phyloP scores from a whole-genome alignment of 2,797 vertebrate species.

The Acipenser transmontanus region DNA sequence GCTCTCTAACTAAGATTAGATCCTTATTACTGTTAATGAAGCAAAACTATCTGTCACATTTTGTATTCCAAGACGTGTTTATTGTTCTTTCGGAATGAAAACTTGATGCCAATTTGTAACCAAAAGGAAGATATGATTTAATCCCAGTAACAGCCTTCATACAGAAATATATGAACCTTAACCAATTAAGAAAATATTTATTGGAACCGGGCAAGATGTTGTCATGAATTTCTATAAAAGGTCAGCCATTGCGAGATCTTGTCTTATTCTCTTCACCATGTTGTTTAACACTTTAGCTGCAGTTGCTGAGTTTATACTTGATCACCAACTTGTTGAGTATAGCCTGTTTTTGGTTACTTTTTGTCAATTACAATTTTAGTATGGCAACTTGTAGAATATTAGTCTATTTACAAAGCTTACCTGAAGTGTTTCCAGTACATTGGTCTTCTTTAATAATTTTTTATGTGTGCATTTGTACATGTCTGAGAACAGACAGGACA shows the following conservation, averaged over 20 bases:
- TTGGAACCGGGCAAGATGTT: conserved; percentile 32
- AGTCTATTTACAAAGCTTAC: no score
- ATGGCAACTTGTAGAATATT: no score
- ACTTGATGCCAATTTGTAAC: conserved; percentile 23
- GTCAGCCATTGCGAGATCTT: conserved; percentile 24
- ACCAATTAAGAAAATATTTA: conserved; percentile 34
- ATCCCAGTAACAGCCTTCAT: conserved; percentile 28
- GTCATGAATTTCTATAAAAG: conserved; percentile 27
- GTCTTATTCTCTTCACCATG: conserved; percentile 11
- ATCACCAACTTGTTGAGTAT: no score
- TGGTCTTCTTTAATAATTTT: no score
- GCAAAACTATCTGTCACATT: conserved; percentile 5
- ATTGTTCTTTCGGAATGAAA: conserved; percentile 24
- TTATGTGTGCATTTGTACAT: no score
- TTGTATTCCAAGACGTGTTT: conserved; percentile 5
- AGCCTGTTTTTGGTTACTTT: no score
- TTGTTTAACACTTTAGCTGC: no score
- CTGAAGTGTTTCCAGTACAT: no score
- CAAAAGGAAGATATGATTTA: conserved; percentile 5
- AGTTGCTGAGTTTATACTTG: no score
- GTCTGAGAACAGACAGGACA: no score
- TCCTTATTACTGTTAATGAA: background rate
- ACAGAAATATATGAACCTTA: conserved; percentile 24
- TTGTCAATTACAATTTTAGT: no score
- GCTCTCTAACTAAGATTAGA: background rate